Base-by-base conservation (phyloP, 2,888 invertebrate species). In the Scaptomyza reducta region DNA sequence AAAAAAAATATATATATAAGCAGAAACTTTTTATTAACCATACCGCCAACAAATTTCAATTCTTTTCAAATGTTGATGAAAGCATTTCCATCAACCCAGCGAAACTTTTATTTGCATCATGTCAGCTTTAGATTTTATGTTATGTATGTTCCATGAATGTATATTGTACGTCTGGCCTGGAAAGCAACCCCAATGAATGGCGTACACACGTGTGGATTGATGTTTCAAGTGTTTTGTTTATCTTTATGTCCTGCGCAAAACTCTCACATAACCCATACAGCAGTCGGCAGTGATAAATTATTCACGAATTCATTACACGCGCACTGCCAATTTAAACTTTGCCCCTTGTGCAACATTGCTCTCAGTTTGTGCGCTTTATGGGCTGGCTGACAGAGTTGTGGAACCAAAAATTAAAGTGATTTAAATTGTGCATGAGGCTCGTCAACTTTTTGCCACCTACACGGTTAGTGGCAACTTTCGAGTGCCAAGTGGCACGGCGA, bases 301-400 rank as follows among this genome's bases (percentile, higher is more conserved):
- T 84, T 81, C 63, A 84, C 45, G 69, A 70, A 79, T 74, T 87
- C 87, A 84, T 84, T 87, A 84, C 72, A 74, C 73, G 77, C 72
- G 64, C 73, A 40, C 44, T 44, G 49, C 57, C 66, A 72, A 70
- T 75, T 67, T 72, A 44, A 74, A 64, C 57, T 55, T 68, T 54
- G 45, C 16, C 41, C 14, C 45, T 18, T 31, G 13, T 35, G n/a
- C 41, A 11, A 16, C 25, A 27, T 46, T 38, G 11, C 29, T n/a
- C 25, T 38, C 27, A 9, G 22, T 22, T 14, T 14, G 51, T 6
- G 18, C 29, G 54, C 41, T 55, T 47, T 51, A 45, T 46, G 55
- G 25, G 10, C 47, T 53, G 16, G 1, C 16, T 40, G 16, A 10
- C 38, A 3, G 35, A 29, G 51, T 49, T 49, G 35, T 61, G 74